Evolutionary conservation across 1,140 invertebrate species (phyloP).

Genomic region (Drosophila pseudoananassae): DNA sequence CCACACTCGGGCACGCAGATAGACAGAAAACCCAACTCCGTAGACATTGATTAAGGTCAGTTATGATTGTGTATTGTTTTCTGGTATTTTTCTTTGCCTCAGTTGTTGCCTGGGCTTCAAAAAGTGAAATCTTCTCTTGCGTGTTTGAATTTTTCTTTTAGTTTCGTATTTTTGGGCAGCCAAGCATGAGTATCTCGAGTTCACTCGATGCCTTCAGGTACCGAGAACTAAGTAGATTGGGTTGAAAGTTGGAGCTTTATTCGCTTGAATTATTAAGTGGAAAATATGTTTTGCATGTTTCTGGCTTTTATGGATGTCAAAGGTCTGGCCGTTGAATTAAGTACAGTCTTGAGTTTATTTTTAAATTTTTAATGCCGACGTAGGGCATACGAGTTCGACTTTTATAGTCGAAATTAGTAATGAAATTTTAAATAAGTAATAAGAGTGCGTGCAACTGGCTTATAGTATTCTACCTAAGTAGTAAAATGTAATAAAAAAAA

Average conservation of each 20-base stretch:
- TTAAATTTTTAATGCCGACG: neutral
- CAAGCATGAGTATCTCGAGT: slow-evolving; percentile 39
- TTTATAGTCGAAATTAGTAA: no score
- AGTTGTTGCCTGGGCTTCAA: slow-evolving; percentile 29
- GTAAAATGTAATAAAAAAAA: no score
- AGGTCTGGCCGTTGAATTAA: neutral
- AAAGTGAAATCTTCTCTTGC: slow-evolving; percentile 67
- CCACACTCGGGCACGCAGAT: neutral
- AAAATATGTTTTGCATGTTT: slow-evolving; percentile 31
- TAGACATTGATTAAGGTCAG: slow-evolving; percentile 76
- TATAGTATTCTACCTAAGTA: no score
- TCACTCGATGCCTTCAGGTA: slow-evolving; percentile 16
- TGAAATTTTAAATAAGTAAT: no score
- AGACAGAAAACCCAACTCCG: slow-evolving; percentile 43
- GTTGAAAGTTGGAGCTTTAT: slow-evolving; percentile 40
- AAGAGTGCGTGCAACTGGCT: no score
- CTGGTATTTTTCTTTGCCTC: slow-evolving; percentile 16
- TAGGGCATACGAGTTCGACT: neutral
- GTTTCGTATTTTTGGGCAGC: slow-evolving; percentile 17
- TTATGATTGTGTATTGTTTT: slow-evolving; percentile 62
- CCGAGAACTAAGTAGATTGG: slow-evolving; percentile 43
- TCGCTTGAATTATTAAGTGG: slow-evolving; percentile 42
- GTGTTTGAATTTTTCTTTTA: slow-evolving; percentile 28
- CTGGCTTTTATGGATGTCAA: slow-evolving; percentile 31
- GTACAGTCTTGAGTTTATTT: neutral